A percentile compares a stretch with the other conserved stretches of the same genome.
Evolutionary conservation across 2,797 vertebrate genomes (phyloP).

Genomic region (Furcifer pardalis): DNA sequence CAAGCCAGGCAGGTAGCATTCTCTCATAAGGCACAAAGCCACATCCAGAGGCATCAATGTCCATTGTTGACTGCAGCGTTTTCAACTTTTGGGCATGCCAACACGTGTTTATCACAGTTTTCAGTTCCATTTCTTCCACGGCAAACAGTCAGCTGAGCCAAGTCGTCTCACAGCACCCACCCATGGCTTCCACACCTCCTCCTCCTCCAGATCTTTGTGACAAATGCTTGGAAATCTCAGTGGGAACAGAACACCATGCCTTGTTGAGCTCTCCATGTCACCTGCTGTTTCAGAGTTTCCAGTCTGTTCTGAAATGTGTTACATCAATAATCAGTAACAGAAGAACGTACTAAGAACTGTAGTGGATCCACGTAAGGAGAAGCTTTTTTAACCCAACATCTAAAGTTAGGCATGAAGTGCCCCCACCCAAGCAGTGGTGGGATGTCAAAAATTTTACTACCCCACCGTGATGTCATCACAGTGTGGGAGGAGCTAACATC

Average conservation of each 20-base stretch:
- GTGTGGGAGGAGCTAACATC: too few relatives aligned
- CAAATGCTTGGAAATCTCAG: not conserved
- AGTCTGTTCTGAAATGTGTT: not conserved
- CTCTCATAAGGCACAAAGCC: not conserved
- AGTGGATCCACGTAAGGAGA: not conserved
- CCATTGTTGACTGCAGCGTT: slow-evolving; percentile 14
- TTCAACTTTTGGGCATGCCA: not conserved
- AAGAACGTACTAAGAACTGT: not conserved
- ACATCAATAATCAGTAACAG: slow-evolving; percentile 4
- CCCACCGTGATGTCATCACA: too few relatives aligned
- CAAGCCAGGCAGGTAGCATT: not conserved
- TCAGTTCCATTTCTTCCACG: not conserved
- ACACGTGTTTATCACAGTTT: not conserved
- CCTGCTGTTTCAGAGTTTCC: slow-evolving; percentile 30
- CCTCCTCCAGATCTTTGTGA: not conserved
- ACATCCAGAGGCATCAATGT: slow-evolving; percentile 29
- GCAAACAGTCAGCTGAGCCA: not conserved
- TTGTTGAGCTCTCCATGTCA: not conserved
- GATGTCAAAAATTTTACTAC: too few relatives aligned
- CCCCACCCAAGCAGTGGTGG: too few relatives aligned
- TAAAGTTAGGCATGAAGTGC: too few relatives aligned
- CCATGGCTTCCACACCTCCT: not conserved
- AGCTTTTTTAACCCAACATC: too few relatives aligned
- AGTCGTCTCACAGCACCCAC: slow-evolving; percentile 4
- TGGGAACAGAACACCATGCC: slow-evolving; percentile 21